These are phyloP conservation scores for Bufo bufo DNA, from an alignment of 2,113 vertebrate species.

Conservation along the genomic window DNA sequence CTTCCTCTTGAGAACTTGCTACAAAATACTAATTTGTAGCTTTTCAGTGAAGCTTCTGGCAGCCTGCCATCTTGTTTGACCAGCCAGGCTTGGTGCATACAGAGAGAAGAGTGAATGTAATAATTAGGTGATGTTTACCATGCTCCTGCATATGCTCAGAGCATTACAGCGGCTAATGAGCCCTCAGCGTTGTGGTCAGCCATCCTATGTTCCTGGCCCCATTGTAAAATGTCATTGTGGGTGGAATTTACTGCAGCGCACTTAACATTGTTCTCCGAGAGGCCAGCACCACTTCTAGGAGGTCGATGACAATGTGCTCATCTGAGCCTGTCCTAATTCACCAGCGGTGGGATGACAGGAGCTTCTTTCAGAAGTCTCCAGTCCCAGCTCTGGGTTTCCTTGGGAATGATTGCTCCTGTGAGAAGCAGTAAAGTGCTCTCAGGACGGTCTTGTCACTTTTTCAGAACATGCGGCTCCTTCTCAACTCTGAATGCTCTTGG, in stretches of 20 bases:
- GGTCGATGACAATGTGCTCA: neutral
- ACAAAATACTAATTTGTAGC: neutral
- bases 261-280: neutral
- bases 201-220: too few species aligned
- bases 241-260: neutral
- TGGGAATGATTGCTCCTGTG: neutral
- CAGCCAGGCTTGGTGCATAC: neutral
- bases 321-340: neutral
- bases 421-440: neutral
- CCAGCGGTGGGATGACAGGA: neutral
- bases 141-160: neutral
- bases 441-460: neutral
- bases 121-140: slow-evolving; percentile 25
- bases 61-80: slow-evolving; percentile 14
- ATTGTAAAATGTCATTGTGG: neutral
- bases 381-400: neutral
- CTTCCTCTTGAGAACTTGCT: neutral
- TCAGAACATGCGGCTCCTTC: too few species aligned
- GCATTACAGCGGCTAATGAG: slow-evolving; percentile 23
- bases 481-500: too few species aligned
- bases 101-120: neutral
- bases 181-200: neutral
- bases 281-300: too few species aligned
- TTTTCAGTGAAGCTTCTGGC: neutral
- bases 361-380: neutral